These are phyloP conservation scores for Basileuterus tristriatus DNA, from an alignment of 2,797 vertebrate genomes.

Conservation along the genomic window DNA sequence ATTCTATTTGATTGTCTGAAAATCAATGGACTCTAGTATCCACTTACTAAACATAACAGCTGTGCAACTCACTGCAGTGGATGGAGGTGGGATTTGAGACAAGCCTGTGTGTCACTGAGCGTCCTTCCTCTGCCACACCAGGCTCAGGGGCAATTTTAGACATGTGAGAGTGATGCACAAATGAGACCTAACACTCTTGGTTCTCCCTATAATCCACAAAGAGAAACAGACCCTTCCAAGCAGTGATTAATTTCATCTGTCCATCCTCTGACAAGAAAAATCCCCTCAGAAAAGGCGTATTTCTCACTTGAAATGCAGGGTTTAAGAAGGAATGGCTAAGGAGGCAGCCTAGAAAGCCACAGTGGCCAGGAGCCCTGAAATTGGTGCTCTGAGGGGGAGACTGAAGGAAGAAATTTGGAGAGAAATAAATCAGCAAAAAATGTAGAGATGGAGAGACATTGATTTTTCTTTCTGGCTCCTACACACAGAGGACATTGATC, in stretches of 20 bases:
- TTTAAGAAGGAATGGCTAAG: neutral
- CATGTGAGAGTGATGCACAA: neutral
- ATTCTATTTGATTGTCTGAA: neutral
- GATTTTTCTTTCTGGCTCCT: neutral
- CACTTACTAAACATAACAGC: neutral
- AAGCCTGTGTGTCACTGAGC: neutral
- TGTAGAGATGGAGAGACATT: neutral
- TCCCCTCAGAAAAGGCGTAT: neutral
- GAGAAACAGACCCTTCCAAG: neutral
- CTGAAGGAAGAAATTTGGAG: neutral
- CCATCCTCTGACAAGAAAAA: neutral
- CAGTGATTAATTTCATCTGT: neutral
- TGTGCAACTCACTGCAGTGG: neutral
- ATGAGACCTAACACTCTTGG: rapidly evolving
- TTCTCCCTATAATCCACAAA: neutral
- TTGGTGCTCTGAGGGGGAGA: neutral
- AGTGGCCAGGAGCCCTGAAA: neutral
- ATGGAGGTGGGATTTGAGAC: neutral
- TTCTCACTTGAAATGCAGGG: neutral
- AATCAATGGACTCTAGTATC: neutral
- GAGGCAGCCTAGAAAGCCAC: neutral
- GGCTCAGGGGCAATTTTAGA: neutral
- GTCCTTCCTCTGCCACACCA: neutral
- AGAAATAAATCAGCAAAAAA: neutral
- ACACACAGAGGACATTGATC: neutral